Base-by-base conservation (phyloP, 2,888 invertebrate genomes). In the Agrilus biguttatus region DNA sequence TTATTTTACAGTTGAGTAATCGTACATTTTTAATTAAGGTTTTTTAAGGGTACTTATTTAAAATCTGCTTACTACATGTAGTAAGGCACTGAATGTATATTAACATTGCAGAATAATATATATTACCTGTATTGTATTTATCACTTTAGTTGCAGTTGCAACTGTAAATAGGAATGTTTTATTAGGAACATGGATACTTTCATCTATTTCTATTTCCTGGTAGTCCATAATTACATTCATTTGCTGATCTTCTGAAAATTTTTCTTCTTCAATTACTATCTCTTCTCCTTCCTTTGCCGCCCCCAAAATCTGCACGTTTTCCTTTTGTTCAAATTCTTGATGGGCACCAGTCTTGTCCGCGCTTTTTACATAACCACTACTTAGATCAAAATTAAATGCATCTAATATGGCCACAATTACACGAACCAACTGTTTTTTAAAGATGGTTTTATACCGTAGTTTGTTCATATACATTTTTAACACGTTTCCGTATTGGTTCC, bases 381-480 rank as follows among this genome's bases (percentile, higher is more conserved):
- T 75, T 39, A 95, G 70, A 68, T 95, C 88, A 63, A 85, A 96
- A 67, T 95, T 95, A 59, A 95, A 96, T 1, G 85, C 79, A 60
- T 95, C 90, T 48, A 96, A 69, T 47, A 96, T 80, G 1, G 78
- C 77, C 0, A 84, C 78, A 12, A 85, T 71, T 43, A 87, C 71
- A 43, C 83, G 73, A 8, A 91, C 84, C 44, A 85, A 69, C 54
- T 91, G 87, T 54, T 85, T 90, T 56, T 92, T 92, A 59, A 80
- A 80, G 33, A 85, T 83, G 1, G 75, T 63, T 8, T 80, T 75
- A 39, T 73, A 71, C 1, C 82, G 73, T 60, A 97, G 71, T 65
- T 83, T 80, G 43, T 74, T 72, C 33, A 97, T 68, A 62, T 91
- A 93, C 53, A 78, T 74, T 53, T 83, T 84, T 4, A 97, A 67